These are phyloP conservation scores for Erebia ligea DNA, from an alignment of 2,888 invertebrate species.

Conservation along the genomic window DNA sequence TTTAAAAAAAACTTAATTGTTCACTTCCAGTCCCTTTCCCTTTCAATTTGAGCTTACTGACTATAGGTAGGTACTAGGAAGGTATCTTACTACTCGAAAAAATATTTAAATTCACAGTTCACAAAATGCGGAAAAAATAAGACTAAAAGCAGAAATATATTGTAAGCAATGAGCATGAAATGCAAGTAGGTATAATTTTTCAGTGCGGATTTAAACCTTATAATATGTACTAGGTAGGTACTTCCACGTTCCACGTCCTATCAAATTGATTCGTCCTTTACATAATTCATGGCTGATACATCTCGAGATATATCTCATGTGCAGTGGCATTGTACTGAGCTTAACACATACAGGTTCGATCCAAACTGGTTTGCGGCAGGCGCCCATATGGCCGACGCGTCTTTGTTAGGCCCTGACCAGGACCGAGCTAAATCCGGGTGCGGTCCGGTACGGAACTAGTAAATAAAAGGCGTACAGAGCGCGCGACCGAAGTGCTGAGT, in stretches of 20 bases:
- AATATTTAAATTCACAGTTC: no score
- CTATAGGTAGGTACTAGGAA: no score
- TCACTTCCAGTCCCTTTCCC: no score
- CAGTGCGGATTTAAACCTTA: not conserved
- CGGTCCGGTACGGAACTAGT: not conserved
- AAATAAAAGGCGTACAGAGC: no score
- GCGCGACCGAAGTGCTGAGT: no score
- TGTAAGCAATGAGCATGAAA: not conserved
- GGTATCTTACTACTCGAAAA: no score
- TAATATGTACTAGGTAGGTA: not conserved
- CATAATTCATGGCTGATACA: constrained; percentile 29
- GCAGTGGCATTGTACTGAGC: constrained; percentile 34
- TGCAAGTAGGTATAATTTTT: not conserved
- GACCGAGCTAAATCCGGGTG: not conserved
- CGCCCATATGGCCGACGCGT: constrained; percentile 53
- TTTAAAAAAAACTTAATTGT: no score
- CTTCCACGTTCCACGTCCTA: constrained; percentile 4
- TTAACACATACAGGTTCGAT: constrained; percentile 34
- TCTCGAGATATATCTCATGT: constrained; percentile 38
- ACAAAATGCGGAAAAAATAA: no score
- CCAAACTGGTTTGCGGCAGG: constrained; percentile 61
- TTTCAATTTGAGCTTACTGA: no score
- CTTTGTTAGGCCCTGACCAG: constrained; percentile 26
- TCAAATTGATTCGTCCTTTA: constrained; percentile 20
- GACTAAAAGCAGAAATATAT: not conserved